Percentiles rank a stretch among this genome's conserved stretches.
Conservation (phyloP, 2,797 vertebrate species). For the Phoxinus dragarum region DNA sequence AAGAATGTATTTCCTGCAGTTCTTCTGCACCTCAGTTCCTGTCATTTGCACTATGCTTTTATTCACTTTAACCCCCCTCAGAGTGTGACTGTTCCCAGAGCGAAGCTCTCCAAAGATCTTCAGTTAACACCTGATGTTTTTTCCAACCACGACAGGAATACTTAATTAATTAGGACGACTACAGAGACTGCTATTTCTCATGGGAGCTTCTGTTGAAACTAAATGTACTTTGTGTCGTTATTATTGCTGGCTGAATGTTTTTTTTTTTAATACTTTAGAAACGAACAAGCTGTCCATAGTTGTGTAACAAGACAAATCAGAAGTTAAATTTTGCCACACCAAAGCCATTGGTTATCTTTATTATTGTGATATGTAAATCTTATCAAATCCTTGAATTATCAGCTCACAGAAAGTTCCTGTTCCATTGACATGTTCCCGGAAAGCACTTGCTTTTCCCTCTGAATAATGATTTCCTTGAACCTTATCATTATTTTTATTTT, state of each 20-base stretch:
- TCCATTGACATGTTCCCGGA: background rate
- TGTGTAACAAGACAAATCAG: background rate
- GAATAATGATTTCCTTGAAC: constrained; percentile 7
- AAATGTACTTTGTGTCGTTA: constrained; percentile 16
- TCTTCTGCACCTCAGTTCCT: background rate
- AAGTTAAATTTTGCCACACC: background rate
- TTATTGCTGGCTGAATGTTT: background rate
- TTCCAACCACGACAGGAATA: constrained; percentile 26
- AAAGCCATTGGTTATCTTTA: constrained; percentile 30
- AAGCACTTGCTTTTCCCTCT: constrained; percentile 3
- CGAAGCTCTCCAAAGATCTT: constrained; percentile 2
- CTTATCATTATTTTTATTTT: constrained; percentile 23
- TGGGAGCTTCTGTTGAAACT: constrained; percentile 21
- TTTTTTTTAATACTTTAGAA: background rate
- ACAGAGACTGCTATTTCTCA: background rate
- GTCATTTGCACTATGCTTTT: background rate
- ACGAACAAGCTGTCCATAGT: background rate
- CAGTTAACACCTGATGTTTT: constrained; percentile 44
- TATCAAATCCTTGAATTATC: constrained; percentile 40
- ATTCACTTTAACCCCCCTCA: background rate
- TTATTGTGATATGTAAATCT: constrained; percentile 40
- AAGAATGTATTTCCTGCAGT: background rate
- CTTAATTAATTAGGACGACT: constrained; percentile 6
- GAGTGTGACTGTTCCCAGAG: background rate
- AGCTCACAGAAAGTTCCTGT: constrained; percentile 29